A percentile compares a stretch with the other conserved stretches of the same genome.
These are phyloP conservation scores for Sinohyriopsis cumingii DNA, from an alignment of 2,888 invertebrate genomes.

Conservation along the genomic window DNA sequence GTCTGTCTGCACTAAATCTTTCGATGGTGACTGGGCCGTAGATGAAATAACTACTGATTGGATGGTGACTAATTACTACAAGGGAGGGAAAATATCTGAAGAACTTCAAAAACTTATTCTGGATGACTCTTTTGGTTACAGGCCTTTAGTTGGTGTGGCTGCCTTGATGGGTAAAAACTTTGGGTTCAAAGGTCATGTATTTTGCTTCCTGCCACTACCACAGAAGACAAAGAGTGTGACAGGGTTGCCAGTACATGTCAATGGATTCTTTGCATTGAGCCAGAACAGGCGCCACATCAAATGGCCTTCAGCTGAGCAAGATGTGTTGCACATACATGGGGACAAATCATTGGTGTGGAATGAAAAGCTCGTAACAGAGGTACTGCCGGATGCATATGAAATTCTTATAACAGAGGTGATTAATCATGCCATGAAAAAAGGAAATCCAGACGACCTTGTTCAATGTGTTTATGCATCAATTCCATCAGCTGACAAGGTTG, in stretches of 20 bases:
- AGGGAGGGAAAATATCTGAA: conserved; percentile 34
- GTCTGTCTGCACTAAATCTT: neutral
- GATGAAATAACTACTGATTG: conserved; percentile 17
- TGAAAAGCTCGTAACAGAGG: conserved; percentile 51
- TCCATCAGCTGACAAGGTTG: conserved; percentile 20
- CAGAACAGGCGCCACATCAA: conserved; percentile 64
- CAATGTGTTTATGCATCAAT: conserved; percentile 23
- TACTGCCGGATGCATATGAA: conserved; percentile 50
- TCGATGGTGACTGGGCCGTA: neutral
- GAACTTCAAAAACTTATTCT: conserved; percentile 10
- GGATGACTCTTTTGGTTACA: conserved; percentile 24
- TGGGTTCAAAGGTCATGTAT: conserved; percentile 57
- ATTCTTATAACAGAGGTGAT: conserved; percentile 35
- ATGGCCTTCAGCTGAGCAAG: conserved; percentile 56
- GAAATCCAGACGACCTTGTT: conserved; percentile 10
- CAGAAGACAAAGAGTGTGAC: conserved; percentile 51
- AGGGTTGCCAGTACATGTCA: conserved; percentile 65
- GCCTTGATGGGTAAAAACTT: conserved; percentile 10
- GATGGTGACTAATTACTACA: conserved; percentile 41
- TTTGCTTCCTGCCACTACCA: conserved; percentile 66
- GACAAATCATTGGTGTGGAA: conserved; percentile 63
- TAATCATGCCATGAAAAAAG: conserved; percentile 1
- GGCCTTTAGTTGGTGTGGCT: conserved; percentile 35
- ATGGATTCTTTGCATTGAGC: conserved; percentile 64
- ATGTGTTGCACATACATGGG: conserved; percentile 16